These are phyloP conservation scores for Gortyna flavago DNA, from an alignment of 2,888 invertebrate genomes.

Conservation along the genomic window DNA sequence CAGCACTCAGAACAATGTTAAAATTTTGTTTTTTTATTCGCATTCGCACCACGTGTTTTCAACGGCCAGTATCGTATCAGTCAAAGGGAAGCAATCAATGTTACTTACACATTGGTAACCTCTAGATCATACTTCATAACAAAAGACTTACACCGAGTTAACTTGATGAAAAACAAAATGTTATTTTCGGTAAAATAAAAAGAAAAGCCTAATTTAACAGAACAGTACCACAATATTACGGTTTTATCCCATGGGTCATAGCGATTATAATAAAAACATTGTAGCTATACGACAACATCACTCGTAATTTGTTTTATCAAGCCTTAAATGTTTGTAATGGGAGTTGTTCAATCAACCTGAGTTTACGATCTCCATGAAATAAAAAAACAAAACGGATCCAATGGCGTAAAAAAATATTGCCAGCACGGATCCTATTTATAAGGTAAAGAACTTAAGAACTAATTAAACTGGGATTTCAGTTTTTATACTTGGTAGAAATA, in stretches of 20 bases:
- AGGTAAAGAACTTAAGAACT: constrained; percentile 61
- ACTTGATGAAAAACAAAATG: constrained; percentile 61
- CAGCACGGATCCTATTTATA: constrained; percentile 55
- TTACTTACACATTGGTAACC: neutral
- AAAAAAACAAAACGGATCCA: constrained; percentile 56
- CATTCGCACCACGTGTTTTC: neutral
- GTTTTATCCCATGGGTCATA: constrained; percentile 71
- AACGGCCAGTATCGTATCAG: neutral
- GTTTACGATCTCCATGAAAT: constrained; percentile 78
- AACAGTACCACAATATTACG: constrained; percentile 80
- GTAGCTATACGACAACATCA: constrained; percentile 74
- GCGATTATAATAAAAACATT: constrained; percentile 76
- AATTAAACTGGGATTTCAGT: constrained; percentile 58
- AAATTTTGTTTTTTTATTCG: neutral
- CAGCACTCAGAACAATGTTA: neutral
- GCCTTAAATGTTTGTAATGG: constrained; percentile 71
- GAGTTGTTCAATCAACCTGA: constrained; percentile 72
- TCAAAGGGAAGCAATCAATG: neutral
- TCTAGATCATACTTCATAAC: neutral
- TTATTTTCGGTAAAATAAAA: constrained; percentile 55
- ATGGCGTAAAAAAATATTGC: constrained; percentile 65
- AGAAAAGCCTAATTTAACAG: constrained; percentile 69
- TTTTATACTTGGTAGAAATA: constrained; percentile 29
- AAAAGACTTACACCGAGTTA: constrained; percentile 21
- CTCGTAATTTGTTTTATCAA: constrained; percentile 77